Evolutionary conservation across 2,113 vertebrate genomes (phyloP).

Genomic region (Neolamprologus tretocephalus): DNA sequence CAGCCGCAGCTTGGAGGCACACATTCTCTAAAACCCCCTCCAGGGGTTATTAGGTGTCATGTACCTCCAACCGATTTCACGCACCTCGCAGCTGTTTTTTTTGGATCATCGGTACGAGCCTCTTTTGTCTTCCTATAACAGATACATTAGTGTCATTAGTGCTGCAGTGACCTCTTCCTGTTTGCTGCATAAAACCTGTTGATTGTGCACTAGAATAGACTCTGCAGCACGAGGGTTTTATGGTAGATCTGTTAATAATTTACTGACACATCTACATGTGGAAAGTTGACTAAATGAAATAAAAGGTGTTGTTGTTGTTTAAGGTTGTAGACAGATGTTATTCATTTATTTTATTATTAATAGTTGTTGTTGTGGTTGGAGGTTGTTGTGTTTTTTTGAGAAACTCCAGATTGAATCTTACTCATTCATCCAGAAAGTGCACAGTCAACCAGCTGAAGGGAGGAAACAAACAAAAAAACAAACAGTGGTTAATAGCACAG

Average conservation of each 20-base stretch:
- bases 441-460: background rate
- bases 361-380: background rate
- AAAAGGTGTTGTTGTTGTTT: background rate
- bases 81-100: too few relatives aligned
- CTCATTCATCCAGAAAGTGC: background rate
- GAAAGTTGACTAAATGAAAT: background rate
- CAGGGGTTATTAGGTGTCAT: background rate
- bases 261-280: background rate
- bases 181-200: background rate
- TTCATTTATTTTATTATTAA: background rate
- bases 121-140: too few relatives aligned
- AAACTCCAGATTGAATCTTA: background rate
- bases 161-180: too few relatives aligned
- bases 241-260: background rate
- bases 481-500: background rate
- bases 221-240: background rate
- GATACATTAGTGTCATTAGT: too few relatives aligned
- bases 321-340: background rate
- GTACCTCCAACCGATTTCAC: too few relatives aligned
- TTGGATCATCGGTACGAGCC: too few relatives aligned
- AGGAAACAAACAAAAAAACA: background rate
- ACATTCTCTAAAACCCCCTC: background rate
- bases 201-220: background rate
- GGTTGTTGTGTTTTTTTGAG: background rate
- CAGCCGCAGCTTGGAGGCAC: background rate